Base-by-base conservation (phyloP, 2,888 invertebrate genomes). In the Encarsia formosa region DNA sequence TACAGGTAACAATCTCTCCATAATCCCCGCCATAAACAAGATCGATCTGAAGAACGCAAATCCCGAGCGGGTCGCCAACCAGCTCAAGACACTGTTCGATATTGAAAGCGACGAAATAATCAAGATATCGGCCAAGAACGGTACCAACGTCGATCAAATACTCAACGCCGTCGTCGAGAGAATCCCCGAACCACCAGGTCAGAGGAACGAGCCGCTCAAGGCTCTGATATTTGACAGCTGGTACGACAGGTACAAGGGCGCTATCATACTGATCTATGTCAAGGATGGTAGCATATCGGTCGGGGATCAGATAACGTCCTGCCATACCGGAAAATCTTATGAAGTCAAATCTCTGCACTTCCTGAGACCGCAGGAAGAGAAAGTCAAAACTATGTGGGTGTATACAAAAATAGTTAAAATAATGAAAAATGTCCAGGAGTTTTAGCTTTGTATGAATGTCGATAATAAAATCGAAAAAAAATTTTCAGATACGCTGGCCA, bases 21-120 rank as follows among this genome's bases (percentile, higher is more conserved):
- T 98, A 52, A 85, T 98, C 65, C 96, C 98, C 1, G 93, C 94
- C 1, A 77, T 99, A 29, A 99, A 98, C 76, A 99, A 99, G 79
- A 92, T 98, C 50, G 98, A 99, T 73, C 79, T 98, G 48, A 91
- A 92, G 63, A 83, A 88, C 73, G 95, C 96, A 0, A 78, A 94
- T 69, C 92, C 96, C 4, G 88, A 91, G 0, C 80, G 80, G 64
- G 92, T 94, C 0, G 81, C 83, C 59, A 76, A 80, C 34, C 96
- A 98, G 69, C 71, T 98, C 56, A 76, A 87, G 49, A 80, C 81
- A 1, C 73, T 97, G 15, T 97, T 98, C 74, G 87, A 86, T 60
- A 88, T 97, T 57, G 81, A 87, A 0, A 77, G 84, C 2, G 72
- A 80, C 0, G 81, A 83, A 41, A 83, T 95, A 8, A 68, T 96